Evolutionary conservation across 2,888 invertebrate genomes (phyloP), one percentile per base, ranked within the genome.

Genomic region (Cephus spinipes): DNA sequence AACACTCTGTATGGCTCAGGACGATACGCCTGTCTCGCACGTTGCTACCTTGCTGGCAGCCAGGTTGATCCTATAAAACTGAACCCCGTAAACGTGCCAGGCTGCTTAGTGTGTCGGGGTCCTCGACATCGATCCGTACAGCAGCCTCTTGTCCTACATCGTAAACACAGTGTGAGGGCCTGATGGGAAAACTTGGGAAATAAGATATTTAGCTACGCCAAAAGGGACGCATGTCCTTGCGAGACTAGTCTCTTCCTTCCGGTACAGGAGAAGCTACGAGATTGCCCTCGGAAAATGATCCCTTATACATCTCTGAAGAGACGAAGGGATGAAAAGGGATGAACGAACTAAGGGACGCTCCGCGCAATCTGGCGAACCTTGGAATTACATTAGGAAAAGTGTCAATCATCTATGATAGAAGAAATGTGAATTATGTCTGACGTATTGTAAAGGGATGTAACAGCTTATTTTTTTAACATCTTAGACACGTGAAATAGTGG

Each of bases 1-100:
- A 80, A 87, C 84, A 86, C 86, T 86, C 86, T 86, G 86, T 86
- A 86, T 86, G 86, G 85, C 85, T 86, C 86, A 86, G 86, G 86
- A 86, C 86, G 86, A 86, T 86, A 85, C 86, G 86, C 77, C 85
- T 86, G 86, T 82, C 85, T 78, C 82, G 86, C 82, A 75, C 73
- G 9, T 12, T 31, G 71, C 71, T 30, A 71, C 71, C 55, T 23
- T 23, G 2, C 55, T 23, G 55, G 55, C 9, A 15, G 6, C 9
- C 55, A 55, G 55, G 55, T 55, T 55, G 55, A 23, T 23, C 23
- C 55, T 55, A 23, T 15, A 55, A 55, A 55, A 55, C 55, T 23
- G 9, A 55, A 23, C 23, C 23, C 55, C 55, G 55, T 55, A 23
- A 23, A 55, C 55, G 55, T 55, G 55, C 55, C 55, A 55, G 55